These are phyloP conservation scores for Ciconia stormi DNA, from an alignment of 2,113 vertebrate species.

Conservation along the genomic window DNA sequence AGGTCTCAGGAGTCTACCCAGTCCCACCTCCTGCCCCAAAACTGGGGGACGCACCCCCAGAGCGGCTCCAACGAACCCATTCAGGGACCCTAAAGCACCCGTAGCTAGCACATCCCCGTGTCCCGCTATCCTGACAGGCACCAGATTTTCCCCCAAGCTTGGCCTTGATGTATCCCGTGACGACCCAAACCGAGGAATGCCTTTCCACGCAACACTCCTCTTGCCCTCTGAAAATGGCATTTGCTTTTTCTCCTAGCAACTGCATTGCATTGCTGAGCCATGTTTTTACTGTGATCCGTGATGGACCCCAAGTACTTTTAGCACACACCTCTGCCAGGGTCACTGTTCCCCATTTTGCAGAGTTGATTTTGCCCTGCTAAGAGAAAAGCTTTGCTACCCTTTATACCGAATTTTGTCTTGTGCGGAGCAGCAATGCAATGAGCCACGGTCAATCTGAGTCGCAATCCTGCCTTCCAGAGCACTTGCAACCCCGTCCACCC, in stretches of 20 bases:
- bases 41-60: background rate
- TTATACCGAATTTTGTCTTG: background rate
- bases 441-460: background rate
- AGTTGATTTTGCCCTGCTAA: background rate
- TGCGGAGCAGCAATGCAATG: background rate
- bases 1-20: background rate
- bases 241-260: background rate
- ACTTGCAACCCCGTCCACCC: background rate
- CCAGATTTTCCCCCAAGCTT: background rate
- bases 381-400: background rate
- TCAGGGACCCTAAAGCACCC: background rate
- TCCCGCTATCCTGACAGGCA: background rate
- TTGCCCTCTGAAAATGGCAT: background rate
- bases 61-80: background rate
- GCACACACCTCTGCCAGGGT: background rate
- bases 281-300: fast-evolving
- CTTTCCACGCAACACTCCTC: background rate
- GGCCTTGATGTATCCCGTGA: background rate
- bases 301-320: background rate
- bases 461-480: background rate
- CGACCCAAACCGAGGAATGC: fast-evolving
- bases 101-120: background rate
- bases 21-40: background rate
- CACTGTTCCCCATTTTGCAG: background rate
- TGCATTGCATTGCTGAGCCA: background rate